Evolutionary conservation across 2,113 vertebrate species (phyloP).

Genomic region (Coptodon bakossiorum): DNA sequence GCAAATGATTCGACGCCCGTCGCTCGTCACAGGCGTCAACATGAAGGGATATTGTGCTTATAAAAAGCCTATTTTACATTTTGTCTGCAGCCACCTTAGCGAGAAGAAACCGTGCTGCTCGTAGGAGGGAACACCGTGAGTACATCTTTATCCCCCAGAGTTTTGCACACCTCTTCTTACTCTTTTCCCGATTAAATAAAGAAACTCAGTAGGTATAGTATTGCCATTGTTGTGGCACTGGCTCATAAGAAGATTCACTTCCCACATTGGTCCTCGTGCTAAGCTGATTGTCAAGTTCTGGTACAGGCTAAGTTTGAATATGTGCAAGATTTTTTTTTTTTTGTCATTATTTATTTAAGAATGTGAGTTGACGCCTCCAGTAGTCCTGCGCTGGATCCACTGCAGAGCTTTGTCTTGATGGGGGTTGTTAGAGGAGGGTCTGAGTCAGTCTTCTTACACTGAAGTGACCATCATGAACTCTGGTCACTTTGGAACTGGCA

Average conservation of each 20-base stretch:
- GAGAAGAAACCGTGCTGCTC: background rate
- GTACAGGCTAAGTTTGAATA: conserved; percentile 53
- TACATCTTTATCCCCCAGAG: conserved; percentile 1
- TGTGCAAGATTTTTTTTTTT: conserved; percentile 46
- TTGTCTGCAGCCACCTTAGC: background rate
- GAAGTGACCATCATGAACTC: conserved; percentile 61
- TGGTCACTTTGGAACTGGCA: conserved; percentile 53
- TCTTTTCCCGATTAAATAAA: conserved; percentile 13
- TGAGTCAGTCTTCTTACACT: conserved; percentile 40
- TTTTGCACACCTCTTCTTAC: background rate
- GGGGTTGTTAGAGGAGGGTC: conserved; percentile 7
- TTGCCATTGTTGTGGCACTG: conserved; percentile 56
- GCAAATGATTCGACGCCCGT: background rate
- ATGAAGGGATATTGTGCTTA: conserved; percentile 29
- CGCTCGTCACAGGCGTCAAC: conserved; percentile 1
- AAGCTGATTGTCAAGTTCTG: conserved; percentile 66
- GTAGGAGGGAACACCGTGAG: background rate
- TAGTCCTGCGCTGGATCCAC: conserved; percentile 25
- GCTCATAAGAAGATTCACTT: conserved; percentile 27
- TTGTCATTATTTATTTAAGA: background rate
- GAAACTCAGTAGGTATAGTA: conserved; percentile 31
- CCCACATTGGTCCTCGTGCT: conserved; percentile 26
- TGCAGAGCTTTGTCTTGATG: conserved; percentile 42
- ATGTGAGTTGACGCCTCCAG: conserved; percentile 25
- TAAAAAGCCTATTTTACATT: conserved; percentile 7